Conservation (phyloP, 2,888 invertebrate species). For the Cheilosia variabilis region DNA sequence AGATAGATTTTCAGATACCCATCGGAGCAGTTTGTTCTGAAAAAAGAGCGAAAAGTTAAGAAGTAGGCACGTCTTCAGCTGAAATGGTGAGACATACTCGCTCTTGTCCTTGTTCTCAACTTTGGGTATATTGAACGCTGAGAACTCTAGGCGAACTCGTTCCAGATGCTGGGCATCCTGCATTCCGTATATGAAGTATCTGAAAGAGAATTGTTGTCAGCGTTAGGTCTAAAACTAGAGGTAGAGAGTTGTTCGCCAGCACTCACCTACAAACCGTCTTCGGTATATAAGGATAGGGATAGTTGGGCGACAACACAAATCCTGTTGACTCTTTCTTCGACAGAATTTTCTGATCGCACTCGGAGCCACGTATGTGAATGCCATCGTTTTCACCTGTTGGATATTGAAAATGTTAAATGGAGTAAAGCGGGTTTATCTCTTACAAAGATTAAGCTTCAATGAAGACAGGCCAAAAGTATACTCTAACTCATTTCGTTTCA, state of each 20-base stretch:
- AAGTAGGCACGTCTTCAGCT: too few species aligned
- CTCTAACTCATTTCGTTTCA: too few species aligned
- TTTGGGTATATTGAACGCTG: conserved; percentile 95
- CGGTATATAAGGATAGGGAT: conserved; percentile 96
- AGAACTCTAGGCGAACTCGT: conserved; percentile 94
- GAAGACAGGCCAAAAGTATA: too few species aligned
- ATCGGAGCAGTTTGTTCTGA: conserved; percentile 90
- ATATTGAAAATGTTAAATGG: not conserved
- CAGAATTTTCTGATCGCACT: conserved; percentile 99
- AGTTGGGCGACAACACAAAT: conserved; percentile 97
- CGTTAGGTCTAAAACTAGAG: not conserved
- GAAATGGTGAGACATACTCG: conserved; percentile 87
- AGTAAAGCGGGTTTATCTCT: not conserved
- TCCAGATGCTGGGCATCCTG: conserved; percentile 98
- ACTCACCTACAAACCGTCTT: conserved; percentile 96
- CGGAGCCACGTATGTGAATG: conserved; percentile 97
- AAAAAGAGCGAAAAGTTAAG: not conserved
- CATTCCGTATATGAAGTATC: conserved; percentile 98
- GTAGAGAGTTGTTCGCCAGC: not conserved
- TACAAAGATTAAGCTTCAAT: too few species aligned
- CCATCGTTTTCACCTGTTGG: conserved; percentile 91
- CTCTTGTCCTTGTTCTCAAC: conserved; percentile 87
- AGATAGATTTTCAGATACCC: conserved; percentile 95
- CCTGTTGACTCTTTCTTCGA: conserved; percentile 97
- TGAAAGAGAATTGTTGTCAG: conserved; percentile 77